Conservation (phyloP, 2,113 vertebrate genomes). For the Bambusicola thoracicus region DNA sequence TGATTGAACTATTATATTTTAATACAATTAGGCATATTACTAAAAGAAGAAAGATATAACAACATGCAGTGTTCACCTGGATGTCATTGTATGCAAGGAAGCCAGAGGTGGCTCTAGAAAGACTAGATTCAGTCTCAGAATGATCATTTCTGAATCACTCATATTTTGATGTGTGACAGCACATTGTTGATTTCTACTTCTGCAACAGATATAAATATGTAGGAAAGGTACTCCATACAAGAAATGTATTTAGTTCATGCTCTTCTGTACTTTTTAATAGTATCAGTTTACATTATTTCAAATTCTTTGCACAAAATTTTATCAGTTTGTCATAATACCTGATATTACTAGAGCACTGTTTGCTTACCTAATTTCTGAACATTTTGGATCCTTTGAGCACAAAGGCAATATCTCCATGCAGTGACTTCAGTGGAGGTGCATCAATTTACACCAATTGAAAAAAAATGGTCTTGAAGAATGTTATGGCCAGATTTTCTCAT, state of each 20-base stretch:
- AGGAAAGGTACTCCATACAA: not conserved
- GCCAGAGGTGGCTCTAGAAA: not conserved
- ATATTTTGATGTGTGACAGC: not conserved
- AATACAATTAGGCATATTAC: not conserved
- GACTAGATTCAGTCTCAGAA: not conserved
- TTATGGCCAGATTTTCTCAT: constrained; percentile 10
- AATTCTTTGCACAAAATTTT: not conserved
- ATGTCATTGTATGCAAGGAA: not conserved
- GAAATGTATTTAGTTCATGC: not conserved
- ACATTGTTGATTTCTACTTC: not conserved
- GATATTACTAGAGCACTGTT: not conserved
- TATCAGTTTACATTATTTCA: not conserved
- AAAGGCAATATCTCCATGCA: constrained; percentile 24
- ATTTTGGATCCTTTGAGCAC: not conserved
- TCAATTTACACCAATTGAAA: constrained; percentile 26
- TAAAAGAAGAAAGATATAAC: not conserved
- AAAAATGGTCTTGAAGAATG: not conserved
- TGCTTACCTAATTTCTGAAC: constrained; percentile 32
- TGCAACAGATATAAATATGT: not conserved
- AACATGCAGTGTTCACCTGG: not conserved
- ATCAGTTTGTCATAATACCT: not conserved
- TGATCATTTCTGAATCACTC: not conserved
- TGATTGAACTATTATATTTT: not conserved
- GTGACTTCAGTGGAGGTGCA: not conserved
- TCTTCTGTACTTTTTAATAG: not conserved